These are phyloP conservation scores for Channa maculata DNA, from an alignment of 2,113 vertebrate genomes.

Conservation along the genomic window DNA sequence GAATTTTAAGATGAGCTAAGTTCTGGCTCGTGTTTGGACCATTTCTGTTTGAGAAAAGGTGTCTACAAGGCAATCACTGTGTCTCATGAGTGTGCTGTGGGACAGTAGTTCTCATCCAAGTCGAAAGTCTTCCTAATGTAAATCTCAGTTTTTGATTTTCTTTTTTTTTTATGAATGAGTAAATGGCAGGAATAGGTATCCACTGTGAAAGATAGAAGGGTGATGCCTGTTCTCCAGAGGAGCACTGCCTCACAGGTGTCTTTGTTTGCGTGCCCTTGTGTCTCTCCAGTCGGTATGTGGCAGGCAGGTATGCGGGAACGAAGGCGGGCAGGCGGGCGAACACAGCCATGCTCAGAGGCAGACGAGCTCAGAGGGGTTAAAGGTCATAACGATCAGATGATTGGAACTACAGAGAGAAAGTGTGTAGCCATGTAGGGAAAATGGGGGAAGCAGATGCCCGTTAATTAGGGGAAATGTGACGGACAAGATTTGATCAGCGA, in stretches of 20 bases:
- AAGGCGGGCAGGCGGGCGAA: slow-evolving; percentile 27
- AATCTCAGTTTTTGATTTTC: slow-evolving; percentile 26
- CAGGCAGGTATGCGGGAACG: slow-evolving; percentile 40
- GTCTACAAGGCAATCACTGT: background rate
- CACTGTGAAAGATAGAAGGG: slow-evolving; percentile 26
- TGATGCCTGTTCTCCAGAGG: slow-evolving; percentile 47
- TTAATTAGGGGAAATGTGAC: slow-evolving; percentile 99
- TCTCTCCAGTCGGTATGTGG: slow-evolving; percentile 53
- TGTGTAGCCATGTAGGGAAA: slow-evolving; percentile 81
- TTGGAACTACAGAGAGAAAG: slow-evolving; percentile 73
- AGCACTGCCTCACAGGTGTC: slow-evolving; percentile 45
- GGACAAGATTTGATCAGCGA: slow-evolving; percentile 98
- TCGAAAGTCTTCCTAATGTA: background rate
- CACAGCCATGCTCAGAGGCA: slow-evolving; percentile 27
- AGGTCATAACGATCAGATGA: slow-evolving; percentile 80
- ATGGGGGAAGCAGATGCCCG: slow-evolving; percentile 98
- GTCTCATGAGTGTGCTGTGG: background rate
- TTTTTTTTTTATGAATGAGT: slow-evolving; percentile 24
- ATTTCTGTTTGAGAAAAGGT: slow-evolving; percentile 8
- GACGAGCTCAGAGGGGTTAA: slow-evolving; percentile 68
- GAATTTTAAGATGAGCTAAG: slow-evolving; percentile 23
- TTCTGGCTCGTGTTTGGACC: slow-evolving; percentile 20
- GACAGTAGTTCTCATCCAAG: background rate
- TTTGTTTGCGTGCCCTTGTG: slow-evolving; percentile 61
- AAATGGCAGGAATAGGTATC: slow-evolving; percentile 37